Conservation (phyloP, 2,113 vertebrate species). For the Pardalotus punctatus region DNA sequence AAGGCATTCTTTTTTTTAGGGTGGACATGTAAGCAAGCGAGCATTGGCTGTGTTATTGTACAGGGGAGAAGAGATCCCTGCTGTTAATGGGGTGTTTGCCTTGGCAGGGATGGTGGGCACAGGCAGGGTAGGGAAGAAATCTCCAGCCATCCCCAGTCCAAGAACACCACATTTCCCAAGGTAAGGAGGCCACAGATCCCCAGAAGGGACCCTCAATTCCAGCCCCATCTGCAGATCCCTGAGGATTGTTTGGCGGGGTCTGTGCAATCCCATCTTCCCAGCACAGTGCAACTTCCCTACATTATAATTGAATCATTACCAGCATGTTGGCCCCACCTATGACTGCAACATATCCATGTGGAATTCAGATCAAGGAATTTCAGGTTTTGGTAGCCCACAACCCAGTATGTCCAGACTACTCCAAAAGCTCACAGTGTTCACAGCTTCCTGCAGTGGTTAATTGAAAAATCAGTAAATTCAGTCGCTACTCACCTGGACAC, state of each 20-base stretch:
- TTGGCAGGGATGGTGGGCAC: background rate
- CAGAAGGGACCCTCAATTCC: background rate
- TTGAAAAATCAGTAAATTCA: background rate
- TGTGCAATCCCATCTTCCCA: background rate
- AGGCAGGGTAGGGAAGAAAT: background rate
- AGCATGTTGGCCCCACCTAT: background rate
- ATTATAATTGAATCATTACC: background rate
- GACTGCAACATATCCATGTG: background rate
- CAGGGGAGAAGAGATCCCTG: background rate
- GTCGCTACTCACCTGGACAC: background rate
- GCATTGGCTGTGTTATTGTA: rapidly evolving
- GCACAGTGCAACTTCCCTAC: background rate
- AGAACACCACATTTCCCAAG: background rate
- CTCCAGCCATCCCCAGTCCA: background rate
- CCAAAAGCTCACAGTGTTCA: background rate
- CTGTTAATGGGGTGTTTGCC: rapidly evolving
- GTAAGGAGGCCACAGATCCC: rapidly evolving
- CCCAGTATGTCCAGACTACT: background rate
- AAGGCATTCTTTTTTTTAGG: background rate
- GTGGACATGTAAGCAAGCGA: background rate
- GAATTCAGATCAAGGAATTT: background rate
- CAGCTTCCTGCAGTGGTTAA: background rate
- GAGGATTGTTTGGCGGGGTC: background rate
- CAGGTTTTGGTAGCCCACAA: background rate
- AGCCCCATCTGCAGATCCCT: background rate